A percentile compares a stretch with the other conserved stretches of the same genome.
Conservation (phyloP, 2,797 vertebrate genomes). For the Spondyliosoma cantharus region DNA sequence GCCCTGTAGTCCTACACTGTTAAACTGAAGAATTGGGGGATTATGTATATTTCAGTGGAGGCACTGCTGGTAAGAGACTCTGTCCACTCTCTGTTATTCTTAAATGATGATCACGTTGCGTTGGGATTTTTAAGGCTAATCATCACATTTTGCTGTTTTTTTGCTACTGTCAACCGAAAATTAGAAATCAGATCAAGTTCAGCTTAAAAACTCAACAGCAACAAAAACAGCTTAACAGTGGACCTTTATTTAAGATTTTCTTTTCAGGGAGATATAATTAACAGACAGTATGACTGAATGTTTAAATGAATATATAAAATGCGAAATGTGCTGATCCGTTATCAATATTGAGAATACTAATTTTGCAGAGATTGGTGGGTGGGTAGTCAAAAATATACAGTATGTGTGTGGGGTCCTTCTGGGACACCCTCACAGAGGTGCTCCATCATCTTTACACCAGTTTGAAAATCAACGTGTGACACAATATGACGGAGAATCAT, state of each 20-base stretch:
- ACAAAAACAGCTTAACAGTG: neutral
- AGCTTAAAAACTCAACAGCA: too few relatives aligned
- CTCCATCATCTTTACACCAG: neutral
- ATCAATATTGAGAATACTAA: too few relatives aligned
- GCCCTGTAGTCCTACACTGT: constrained; percentile 38
- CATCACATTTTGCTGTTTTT: too few relatives aligned
- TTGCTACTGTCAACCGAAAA: too few relatives aligned
- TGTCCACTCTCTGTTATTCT: neutral
- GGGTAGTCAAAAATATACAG: neutral
- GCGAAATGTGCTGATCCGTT: neutral
- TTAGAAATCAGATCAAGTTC: too few relatives aligned
- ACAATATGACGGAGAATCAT: neutral
- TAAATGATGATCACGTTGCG: constrained; percentile 17
- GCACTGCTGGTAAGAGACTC: neutral
- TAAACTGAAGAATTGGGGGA: constrained; percentile 41
- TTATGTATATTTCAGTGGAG: constrained; percentile 35
- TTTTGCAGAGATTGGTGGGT: neutral
- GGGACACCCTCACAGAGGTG: neutral
- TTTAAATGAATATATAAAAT: neutral
- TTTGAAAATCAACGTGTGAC: neutral
- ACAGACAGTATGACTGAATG: neutral
- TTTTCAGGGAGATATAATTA: neutral
- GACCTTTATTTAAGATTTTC: neutral
- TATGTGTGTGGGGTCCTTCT: too few relatives aligned
- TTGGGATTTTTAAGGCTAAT: too few relatives aligned